These are phyloP conservation scores for Chloroceryle amazona DNA, from an alignment of 2,797 vertebrate genomes.

Conservation along the genomic window DNA sequence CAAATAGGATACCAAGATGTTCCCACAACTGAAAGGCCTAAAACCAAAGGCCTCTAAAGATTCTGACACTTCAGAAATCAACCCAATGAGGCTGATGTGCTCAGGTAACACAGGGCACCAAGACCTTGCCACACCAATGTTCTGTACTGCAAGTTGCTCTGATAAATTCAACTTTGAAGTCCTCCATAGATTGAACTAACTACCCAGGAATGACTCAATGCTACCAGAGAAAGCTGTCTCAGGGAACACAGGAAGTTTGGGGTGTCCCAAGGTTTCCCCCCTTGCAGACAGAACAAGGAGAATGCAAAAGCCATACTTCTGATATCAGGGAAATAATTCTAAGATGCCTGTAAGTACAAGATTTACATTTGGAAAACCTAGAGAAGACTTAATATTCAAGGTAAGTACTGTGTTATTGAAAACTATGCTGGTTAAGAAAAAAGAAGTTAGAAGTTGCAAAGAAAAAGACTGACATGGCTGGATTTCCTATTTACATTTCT, in stretches of 20 bases:
- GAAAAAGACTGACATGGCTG: not conserved
- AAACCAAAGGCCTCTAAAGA: slow-evolving; percentile 6
- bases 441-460: not conserved
- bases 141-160: not conserved
- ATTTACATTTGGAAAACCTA: not conserved
- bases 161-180: not conserved
- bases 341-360: slow-evolving; percentile 26
- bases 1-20: not conserved
- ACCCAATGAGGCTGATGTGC: not conserved
- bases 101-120: not conserved
- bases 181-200: not conserved
- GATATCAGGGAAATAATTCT: slow-evolving; percentile 16
- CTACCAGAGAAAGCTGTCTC: not conserved
- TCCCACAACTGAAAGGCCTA: not conserved
- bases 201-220: not conserved
- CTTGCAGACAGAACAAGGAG: not conserved
- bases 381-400: not conserved
- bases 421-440: slow-evolving; percentile 20
- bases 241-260: not conserved
- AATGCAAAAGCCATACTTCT: not conserved
- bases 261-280: not conserved
- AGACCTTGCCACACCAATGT: not conserved
- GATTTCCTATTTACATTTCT: not conserved
- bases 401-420: not conserved
- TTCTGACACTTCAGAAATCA: not conserved